Conservation (phyloP, 1,140 invertebrate genomes). For the Trialeurodes vaporariorum region DNA sequence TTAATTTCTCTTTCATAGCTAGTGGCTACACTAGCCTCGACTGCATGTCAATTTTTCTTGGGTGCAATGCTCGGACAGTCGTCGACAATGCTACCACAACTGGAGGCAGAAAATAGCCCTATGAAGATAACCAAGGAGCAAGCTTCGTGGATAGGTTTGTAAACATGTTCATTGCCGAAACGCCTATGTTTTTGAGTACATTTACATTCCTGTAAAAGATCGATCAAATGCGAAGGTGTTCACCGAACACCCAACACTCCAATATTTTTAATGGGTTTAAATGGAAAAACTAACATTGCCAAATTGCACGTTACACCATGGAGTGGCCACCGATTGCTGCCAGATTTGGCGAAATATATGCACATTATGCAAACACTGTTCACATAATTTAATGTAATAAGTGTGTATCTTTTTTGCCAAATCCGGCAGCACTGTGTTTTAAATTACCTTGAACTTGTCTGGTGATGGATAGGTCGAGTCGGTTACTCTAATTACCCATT, state of each 20-base stretch:
- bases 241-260: not conserved
- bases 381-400: not conserved
- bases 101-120: not conserved
- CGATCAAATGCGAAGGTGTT: not conserved
- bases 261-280: not conserved
- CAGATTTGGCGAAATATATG: not conserved
- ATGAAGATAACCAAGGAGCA: not conserved
- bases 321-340: not conserved
- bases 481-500: not conserved
- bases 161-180: not conserved
- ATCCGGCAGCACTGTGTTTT: too few relatives aligned
- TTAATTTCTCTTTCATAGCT: not conserved
- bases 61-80: constrained; percentile 12
- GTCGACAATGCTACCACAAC: constrained; percentile 11
- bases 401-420: too few relatives aligned
- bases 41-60: not conserved
- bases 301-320: too few relatives aligned
- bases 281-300: too few relatives aligned
- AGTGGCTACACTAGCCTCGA: not conserved
- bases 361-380: too few relatives aligned
- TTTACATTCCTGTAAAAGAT: not conserved
- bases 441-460: too few relatives aligned
- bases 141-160: constrained; percentile 16
- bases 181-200: not conserved
- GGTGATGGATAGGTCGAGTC: not conserved